phyloP scores from a whole-genome alignment of 2,888 invertebrate genomes.

The Eucera pruinosa region DNA sequence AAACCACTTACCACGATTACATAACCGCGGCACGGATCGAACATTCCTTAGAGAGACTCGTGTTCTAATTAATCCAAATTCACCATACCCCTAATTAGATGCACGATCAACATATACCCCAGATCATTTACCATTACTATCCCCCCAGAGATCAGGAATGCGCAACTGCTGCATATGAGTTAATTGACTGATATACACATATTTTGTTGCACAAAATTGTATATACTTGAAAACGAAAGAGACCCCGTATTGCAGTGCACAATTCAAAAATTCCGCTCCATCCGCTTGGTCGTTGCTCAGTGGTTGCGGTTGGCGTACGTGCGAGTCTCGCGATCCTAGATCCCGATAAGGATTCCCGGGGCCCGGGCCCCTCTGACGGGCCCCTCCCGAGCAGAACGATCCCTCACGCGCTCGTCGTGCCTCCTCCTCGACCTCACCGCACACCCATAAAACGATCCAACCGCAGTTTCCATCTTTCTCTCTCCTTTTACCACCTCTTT shows the following conservation, averaged over 20 bases:
- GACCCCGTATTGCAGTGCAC: too few species aligned
- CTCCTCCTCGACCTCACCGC: constrained; percentile 67
- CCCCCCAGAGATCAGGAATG: too few species aligned
- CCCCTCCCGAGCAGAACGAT: constrained; percentile 58
- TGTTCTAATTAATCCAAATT: constrained; percentile 56
- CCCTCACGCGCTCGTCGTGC: constrained; percentile 69
- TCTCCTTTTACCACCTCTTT: constrained; percentile 12
- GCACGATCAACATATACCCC: background rate
- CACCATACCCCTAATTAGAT: constrained; percentile 52
- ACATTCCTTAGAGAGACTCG: constrained; percentile 39
- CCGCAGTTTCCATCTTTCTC: constrained; percentile 27
- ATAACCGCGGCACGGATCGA: constrained; percentile 34
- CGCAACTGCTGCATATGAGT: too few species aligned
- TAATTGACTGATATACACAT: too few species aligned
- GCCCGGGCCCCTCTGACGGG: constrained; percentile 48
- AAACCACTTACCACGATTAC: constrained; percentile 23
- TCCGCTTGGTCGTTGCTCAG: constrained; percentile 5
- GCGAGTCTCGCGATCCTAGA: constrained; percentile 78
- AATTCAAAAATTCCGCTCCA: constrained; percentile 20
- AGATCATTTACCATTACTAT: too few species aligned
- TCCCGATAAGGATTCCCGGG: constrained; percentile 75
- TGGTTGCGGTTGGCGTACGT: constrained; percentile 75
- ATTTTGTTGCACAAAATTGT: too few species aligned
- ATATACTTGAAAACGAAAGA: too few species aligned
- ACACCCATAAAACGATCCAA: constrained; percentile 42